These are phyloP conservation scores for Calameuta filiformis DNA, from an alignment of 2,888 invertebrate genomes.

Conservation along the genomic window DNA sequence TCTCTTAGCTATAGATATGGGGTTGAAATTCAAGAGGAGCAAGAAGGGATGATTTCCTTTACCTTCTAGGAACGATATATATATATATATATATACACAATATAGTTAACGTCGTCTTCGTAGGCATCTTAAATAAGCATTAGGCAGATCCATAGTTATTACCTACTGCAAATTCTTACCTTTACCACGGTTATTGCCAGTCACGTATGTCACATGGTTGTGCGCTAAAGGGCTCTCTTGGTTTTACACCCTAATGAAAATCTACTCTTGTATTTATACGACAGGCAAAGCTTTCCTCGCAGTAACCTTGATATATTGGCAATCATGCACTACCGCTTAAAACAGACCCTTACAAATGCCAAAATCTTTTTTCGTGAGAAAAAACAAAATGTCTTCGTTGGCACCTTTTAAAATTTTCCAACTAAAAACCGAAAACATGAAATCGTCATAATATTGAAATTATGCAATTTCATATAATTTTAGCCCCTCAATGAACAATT, in stretches of 20 bases:
- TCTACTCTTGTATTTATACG: conserved; percentile 51
- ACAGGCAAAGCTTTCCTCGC: conserved; percentile 42
- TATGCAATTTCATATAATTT: not conserved
- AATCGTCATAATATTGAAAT: not conserved
- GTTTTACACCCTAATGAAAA: conserved; percentile 43
- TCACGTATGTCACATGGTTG: conserved; percentile 34
- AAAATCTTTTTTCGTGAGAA: not conserved
- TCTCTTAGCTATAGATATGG: conserved; percentile 16
- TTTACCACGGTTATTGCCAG: conserved; percentile 34
- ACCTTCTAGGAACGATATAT: conserved; percentile 31
- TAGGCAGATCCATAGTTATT: conserved; percentile 59
- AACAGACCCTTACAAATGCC: not conserved
- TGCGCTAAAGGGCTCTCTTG: not conserved
- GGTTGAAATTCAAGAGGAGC: conserved; percentile 2
- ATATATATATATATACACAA: conserved; percentile 39
- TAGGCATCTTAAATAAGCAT: conserved; percentile 59
- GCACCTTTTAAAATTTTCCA: not conserved
- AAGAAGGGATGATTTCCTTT: conserved; percentile 40
- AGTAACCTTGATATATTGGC: conserved; percentile 46
- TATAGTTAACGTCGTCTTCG: conserved; percentile 51
- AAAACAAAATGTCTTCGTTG: not conserved
- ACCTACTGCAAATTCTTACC: conserved; percentile 28
- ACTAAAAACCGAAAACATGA: not conserved
- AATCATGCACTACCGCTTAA: conserved; percentile 9
- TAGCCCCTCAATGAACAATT: not conserved